phyloP scores from a whole-genome alignment of 2,113 vertebrate genomes.

The Craseonycteris thonglongyai region DNA sequence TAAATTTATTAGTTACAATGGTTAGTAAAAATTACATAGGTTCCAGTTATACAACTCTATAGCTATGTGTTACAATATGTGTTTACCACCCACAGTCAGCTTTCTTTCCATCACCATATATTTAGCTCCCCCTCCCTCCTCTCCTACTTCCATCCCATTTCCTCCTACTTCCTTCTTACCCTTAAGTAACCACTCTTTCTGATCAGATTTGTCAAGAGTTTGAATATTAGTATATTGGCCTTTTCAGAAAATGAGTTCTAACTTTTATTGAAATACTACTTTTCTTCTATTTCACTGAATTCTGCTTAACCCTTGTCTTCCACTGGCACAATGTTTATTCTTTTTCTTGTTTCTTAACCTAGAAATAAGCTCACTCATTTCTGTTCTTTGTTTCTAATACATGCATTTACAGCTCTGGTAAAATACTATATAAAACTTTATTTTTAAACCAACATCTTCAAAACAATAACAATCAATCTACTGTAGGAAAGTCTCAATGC shows the following conservation, averaged over 20 bases:
- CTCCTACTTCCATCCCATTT: no score
- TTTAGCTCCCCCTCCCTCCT: no score
- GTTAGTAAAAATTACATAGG: no score
- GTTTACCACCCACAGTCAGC: no score
- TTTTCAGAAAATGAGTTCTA: slow-evolving; percentile 9
- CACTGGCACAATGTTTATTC: not conserved
- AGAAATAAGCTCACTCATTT: not conserved
- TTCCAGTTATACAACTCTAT: no score
- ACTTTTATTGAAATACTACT: not conserved
- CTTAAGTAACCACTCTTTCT: no score
- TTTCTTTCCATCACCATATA: no score
- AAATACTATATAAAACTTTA: not conserved
- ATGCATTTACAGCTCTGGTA: not conserved
- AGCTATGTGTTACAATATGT: no score
- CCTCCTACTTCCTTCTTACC: no score
- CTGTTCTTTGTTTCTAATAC: slow-evolving; percentile 30
- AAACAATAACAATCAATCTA: not conserved
- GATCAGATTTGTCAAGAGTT: not conserved
- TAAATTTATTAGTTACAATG: no score
- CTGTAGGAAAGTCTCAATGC: not conserved
- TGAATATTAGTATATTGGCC: not conserved
- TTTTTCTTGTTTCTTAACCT: not conserved
- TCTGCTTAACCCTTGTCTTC: not conserved
- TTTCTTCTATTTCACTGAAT: slow-evolving; percentile 2
- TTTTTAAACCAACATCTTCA: not conserved